Base-by-base conservation (phyloP, 1,140 invertebrate genomes). In the Phenacoccus solenopsis region DNA sequence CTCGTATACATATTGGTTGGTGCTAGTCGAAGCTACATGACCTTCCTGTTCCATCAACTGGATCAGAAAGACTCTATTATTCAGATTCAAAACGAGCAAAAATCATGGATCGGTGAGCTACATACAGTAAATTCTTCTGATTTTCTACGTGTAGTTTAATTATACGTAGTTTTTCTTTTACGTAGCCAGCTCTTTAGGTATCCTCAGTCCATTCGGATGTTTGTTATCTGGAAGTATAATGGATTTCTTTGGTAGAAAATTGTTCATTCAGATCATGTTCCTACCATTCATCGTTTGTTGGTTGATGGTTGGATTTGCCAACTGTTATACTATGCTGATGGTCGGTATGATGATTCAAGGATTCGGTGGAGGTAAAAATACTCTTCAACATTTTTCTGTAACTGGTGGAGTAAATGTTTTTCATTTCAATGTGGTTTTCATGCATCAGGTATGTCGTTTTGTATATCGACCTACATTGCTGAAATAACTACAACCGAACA, bases 391-490 rank as follows among this genome's bases (percentile, higher is more conserved):
- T 49, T 9, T n/a, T 49, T 49, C 38, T 5, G 4, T 49, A 3
- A 49, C 30, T 32, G 38, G 20, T 49, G 38, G 20, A 49, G n/a
- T n/a, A n/a, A n/a, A n/a, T n/a, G 13, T 49, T 49, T n/a, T 49
- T 49, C 16, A 4, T 16, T 16, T 49, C 5, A 5, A 3, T 49
- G 20, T n/a, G n/a, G n/a, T n/a, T n/a, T 16, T 49, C 38, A 5
- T 49, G 12, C 38, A 49, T 16, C 38, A 71, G 70, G 70, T 12
- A 68, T 67, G n/a, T 38, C 35, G 5, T 28, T 38, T 10, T 38
- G 68, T 67, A 61, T 68, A 0, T 71, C 30, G 22, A 56, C 68
- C 2, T 71, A 71, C 49, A 69, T 67, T 12, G 59, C 59, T 7
- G 70, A 71, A 28, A 68, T 67, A 28, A 24, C 38, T 16, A 67